Evolutionary conservation across 2,888 invertebrate genomes (phyloP).

Genomic region (Amblyteles armatorius): DNA sequence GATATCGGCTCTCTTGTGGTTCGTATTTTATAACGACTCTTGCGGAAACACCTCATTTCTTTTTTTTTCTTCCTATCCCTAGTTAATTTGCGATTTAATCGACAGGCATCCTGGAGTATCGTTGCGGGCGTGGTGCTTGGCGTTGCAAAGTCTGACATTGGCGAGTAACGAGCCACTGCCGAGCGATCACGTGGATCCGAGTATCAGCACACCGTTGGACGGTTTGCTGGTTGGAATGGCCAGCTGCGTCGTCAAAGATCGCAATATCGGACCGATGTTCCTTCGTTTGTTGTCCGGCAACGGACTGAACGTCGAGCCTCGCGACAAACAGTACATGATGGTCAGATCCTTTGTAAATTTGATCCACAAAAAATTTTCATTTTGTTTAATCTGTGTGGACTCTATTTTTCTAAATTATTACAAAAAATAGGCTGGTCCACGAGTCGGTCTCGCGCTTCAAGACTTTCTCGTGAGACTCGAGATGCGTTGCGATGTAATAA

Average conservation of each 20-base stretch:
- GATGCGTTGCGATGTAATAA: slow-evolving; percentile 88
- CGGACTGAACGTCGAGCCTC: slow-evolving; percentile 85
- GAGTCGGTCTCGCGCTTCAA: slow-evolving; percentile 90
- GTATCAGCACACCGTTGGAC: slow-evolving; percentile 78
- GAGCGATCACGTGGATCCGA: slow-evolving; percentile 77
- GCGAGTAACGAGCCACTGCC: slow-evolving; percentile 88
- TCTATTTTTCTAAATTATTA: slow-evolving; percentile 42
- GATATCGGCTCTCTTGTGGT: slow-evolving; percentile 88
- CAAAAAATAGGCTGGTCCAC: slow-evolving; percentile 89
- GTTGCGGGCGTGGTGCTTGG: slow-evolving; percentile 92
- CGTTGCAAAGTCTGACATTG: slow-evolving; percentile 91
- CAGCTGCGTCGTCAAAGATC: slow-evolving; percentile 88
- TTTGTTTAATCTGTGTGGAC: slow-evolving; percentile 30
- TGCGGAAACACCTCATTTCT: slow-evolving; percentile 7
- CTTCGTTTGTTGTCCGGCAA: slow-evolving; percentile 89
- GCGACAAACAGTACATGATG: slow-evolving; percentile 86
- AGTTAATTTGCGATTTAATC: slow-evolving; percentile 39
- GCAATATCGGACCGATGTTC: slow-evolving; percentile 89
- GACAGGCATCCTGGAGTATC: slow-evolving; percentile 88
- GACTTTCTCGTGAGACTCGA: slow-evolving; percentile 90
- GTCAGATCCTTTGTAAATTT: slow-evolving; percentile 66
- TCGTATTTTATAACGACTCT: slow-evolving; percentile 64
- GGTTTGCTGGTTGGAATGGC: slow-evolving; percentile 87
- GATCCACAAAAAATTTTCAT: neutral
- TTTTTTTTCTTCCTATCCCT: neutral